Conservation (phyloP, 92 coral and sea anemone genomes). For the Zoanthus sociatus region DNA sequence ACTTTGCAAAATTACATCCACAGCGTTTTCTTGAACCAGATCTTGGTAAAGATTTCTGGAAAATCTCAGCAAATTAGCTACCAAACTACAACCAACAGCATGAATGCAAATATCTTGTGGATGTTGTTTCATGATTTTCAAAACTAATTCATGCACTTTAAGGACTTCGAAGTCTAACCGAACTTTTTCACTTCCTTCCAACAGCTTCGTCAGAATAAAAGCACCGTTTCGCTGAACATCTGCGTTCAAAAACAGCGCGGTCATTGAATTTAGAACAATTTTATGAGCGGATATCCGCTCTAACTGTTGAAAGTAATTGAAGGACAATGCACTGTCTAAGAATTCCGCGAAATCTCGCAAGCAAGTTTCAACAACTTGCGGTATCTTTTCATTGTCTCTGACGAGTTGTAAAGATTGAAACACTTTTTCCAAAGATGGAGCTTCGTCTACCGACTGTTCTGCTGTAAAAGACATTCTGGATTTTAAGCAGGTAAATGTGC, state of each 20-base stretch:
- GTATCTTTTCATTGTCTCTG: conserved; percentile 59
- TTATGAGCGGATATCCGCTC: conserved; percentile 60
- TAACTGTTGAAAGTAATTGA: conserved; percentile 40
- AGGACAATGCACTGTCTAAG: conserved; percentile 48
- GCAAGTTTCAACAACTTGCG: conserved; percentile 64
- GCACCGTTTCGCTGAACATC: conserved; percentile 73
- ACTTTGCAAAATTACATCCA: conserved; percentile 64
- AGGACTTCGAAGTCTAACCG: conserved; percentile 46
- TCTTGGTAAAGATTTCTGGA: conserved; percentile 47
- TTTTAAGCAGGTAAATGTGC: neutral
- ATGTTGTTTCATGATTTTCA: conserved; percentile 63
- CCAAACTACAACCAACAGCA: conserved; percentile 70
- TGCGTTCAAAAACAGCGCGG: conserved; percentile 30
- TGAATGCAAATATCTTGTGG: conserved; percentile 66
- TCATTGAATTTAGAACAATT: conserved; percentile 67
- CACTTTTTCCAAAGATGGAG: conserved; percentile 40
- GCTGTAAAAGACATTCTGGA: neutral
- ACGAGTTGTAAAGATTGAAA: conserved; percentile 54
- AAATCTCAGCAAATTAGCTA: conserved; percentile 47
- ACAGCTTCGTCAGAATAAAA: conserved; percentile 60
- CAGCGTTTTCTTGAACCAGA: conserved; percentile 48
- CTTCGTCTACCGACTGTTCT: conserved; percentile 15
- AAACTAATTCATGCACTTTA: conserved; percentile 46
- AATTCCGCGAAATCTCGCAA: conserved; percentile 71
- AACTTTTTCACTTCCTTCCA: conserved; percentile 63